Conservation (phyloP, 1,140 invertebrate species). For the Sitophilus oryzae region DNA sequence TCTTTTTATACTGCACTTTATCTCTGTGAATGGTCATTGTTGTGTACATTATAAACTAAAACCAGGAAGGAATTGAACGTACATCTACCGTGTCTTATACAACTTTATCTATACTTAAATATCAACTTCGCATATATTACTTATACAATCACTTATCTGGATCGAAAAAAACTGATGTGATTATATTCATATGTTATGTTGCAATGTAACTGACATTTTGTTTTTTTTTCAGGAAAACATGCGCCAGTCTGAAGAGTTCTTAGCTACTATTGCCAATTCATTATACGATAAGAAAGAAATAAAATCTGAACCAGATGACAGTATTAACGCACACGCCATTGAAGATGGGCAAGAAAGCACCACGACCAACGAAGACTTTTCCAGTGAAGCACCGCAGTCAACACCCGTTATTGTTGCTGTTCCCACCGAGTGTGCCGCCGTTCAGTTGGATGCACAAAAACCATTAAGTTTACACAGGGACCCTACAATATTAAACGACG, state of each 20-base stretch:
- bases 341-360: not conserved
- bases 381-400: not conserved
- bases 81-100: too few relatives aligned
- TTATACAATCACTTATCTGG: too few relatives aligned
- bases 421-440: not conserved
- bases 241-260: slow-evolving; percentile 28
- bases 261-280: slow-evolving; percentile 26
- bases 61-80: too few relatives aligned
- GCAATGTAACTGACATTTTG: not conserved
- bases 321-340: slow-evolving; percentile 1
- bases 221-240: slow-evolving; percentile 36
- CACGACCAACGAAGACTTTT: not conserved
- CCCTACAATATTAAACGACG: not conserved
- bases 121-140: too few relatives aligned
- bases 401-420: not conserved
- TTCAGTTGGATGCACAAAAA: not conserved
- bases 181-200: too few relatives aligned
- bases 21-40: too few relatives aligned
- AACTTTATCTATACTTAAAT: too few relatives aligned
- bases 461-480: not conserved
- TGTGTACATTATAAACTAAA: too few relatives aligned
- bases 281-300: slow-evolving; percentile 11
- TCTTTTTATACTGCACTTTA: too few relatives aligned
- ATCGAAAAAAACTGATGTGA: too few relatives aligned
- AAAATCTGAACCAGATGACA: slow-evolving; percentile 12